phyloP scores from a whole-genome alignment of 2,888 invertebrate species.

The Mactromeris polynyma region DNA sequence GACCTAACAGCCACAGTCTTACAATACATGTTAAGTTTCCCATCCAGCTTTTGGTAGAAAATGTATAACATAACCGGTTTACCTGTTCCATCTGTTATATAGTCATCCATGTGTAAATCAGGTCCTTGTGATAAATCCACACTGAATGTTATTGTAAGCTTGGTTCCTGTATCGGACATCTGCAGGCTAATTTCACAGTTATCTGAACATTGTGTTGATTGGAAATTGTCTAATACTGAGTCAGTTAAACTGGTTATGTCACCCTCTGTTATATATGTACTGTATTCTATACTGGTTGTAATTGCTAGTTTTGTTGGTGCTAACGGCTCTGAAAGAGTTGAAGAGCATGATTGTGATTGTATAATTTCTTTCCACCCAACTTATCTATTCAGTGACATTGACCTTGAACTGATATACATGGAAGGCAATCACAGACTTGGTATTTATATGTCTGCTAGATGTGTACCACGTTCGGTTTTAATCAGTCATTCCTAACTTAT shows the following conservation, averaged over 20 bases:
- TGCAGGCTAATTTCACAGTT: background rate
- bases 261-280: background rate
- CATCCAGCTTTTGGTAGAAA: too few species aligned
- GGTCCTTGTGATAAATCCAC: constrained; percentile 8
- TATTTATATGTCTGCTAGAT: too few species aligned
- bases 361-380: too few species aligned
- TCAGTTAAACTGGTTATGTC: background rate
- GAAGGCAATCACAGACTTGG: too few species aligned
- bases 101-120: constrained; percentile 17
- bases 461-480: too few species aligned
- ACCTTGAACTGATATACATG: too few species aligned
- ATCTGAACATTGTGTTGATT: background rate
- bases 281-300: background rate
- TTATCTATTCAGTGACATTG: too few species aligned
- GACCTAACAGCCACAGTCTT: too few species aligned
- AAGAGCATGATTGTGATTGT: too few species aligned
- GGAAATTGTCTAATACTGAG: background rate
- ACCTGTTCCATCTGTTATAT: constrained; percentile 11
- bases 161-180: background rate
- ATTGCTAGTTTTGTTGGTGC: background rate
- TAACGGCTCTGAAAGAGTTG: background rate
- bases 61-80: background rate
- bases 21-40: too few species aligned
- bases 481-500: too few species aligned
- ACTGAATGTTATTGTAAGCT: background rate